A percentile compares a stretch with the other conserved stretches of the same genome.
phyloP scores from a whole-genome alignment of 1,140 invertebrate genomes.

The Subanguina moxae region DNA sequence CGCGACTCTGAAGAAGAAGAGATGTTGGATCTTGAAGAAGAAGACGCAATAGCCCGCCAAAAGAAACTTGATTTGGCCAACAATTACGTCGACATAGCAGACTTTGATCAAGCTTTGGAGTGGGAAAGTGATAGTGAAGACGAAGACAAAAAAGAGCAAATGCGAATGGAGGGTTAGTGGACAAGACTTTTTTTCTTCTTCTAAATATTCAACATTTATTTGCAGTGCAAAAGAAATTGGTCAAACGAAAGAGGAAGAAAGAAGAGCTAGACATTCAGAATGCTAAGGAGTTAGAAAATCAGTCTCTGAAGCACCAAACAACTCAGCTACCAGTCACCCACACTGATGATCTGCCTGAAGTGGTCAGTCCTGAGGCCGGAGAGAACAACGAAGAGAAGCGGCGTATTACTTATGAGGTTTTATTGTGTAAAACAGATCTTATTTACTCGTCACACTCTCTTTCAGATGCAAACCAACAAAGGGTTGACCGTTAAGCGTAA shows the following conservation, averaged over 20 bases:
- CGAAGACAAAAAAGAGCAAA: background rate
- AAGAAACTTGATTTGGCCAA: conserved; percentile 26
- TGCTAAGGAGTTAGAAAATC: too few species aligned
- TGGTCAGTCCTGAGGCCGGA: too few species aligned
- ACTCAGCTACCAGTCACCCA: too few species aligned
- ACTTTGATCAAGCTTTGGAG: background rate
- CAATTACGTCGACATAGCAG: conserved; percentile 25
- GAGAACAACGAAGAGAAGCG: background rate
- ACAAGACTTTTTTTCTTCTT: too few species aligned
- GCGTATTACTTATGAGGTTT: background rate
- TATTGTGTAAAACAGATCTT: background rate
- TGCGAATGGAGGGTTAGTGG: background rate
- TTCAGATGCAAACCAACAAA: conserved; percentile 16
- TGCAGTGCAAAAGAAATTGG: too few species aligned
- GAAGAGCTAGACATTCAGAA: too few species aligned
- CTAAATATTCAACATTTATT: too few species aligned
- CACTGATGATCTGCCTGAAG: too few species aligned
- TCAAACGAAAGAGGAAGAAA: too few species aligned
- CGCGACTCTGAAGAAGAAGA: conserved; percentile 41
- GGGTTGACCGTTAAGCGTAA: conserved; percentile 9
- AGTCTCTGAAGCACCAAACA: too few species aligned
- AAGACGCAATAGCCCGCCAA: conserved; percentile 31
- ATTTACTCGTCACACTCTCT: background rate
- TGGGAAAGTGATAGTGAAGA: background rate
- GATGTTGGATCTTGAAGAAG: conserved; percentile 37